phyloP scores from a whole-genome alignment of 2,888 invertebrate species.

The Himalopsyche japonica region DNA sequence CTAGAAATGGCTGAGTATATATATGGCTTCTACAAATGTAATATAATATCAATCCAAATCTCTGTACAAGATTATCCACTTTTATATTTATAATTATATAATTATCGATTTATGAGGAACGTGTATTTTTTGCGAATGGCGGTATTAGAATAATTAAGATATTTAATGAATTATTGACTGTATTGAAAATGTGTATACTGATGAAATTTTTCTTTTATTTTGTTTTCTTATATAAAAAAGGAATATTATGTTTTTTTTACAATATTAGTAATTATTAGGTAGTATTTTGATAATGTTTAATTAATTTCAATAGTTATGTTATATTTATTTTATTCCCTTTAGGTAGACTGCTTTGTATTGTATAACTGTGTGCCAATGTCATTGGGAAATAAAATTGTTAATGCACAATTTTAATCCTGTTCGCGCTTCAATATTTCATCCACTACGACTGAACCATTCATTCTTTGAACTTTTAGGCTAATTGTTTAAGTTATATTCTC shows the following conservation, averaged over 20 bases:
- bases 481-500: too few species aligned
- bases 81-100: too few species aligned
- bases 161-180: neutral
- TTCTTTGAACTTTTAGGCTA: neutral
- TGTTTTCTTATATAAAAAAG: neutral
- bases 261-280: too few species aligned
- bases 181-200: neutral
- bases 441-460: neutral
- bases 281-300: neutral
- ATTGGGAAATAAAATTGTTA: neutral
- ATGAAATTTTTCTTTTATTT: neutral
- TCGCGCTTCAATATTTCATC: neutral
- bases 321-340: neutral
- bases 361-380: neutral
- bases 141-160: too few species aligned
- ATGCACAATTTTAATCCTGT: neutral
- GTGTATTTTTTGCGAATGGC: too few species aligned
- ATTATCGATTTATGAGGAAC: too few species aligned
- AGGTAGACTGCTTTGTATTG: neutral
- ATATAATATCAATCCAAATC: too few species aligned
- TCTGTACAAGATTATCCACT: too few species aligned
- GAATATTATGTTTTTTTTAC: neutral
- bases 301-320: neutral
- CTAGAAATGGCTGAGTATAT: too few species aligned
- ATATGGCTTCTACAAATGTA: too few species aligned